phyloP scores from a whole-genome alignment of 2,113 vertebrate genomes.

The Aegotheles bennettii region DNA sequence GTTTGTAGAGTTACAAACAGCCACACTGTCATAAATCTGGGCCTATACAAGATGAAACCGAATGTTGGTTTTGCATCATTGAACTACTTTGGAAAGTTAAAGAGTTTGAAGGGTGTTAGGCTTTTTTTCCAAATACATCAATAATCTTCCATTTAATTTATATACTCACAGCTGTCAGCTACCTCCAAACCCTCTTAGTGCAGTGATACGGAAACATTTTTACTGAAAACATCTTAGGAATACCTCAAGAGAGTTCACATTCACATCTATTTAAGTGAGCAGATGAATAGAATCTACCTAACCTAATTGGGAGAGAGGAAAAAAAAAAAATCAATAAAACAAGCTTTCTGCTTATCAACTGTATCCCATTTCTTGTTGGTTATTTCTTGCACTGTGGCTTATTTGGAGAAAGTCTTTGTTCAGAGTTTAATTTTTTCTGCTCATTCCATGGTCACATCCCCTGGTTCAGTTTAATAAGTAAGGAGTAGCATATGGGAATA shows the following conservation, averaged over 20 bases:
- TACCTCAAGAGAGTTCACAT: slow-evolving; percentile 60
- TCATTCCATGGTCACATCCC: slow-evolving; percentile 5
- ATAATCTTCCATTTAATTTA: slow-evolving; percentile 65
- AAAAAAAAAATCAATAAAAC: slow-evolving; percentile 62
- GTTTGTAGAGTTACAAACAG: not conserved
- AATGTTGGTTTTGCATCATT: not conserved
- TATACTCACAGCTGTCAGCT: slow-evolving; percentile 27
- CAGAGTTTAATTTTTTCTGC: slow-evolving; percentile 34
- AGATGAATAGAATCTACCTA: slow-evolving; percentile 59
- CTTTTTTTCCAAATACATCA: slow-evolving; percentile 20
- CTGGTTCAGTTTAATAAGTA: not conserved
- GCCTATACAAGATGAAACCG: not conserved
- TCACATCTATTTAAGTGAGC: slow-evolving; percentile 56
- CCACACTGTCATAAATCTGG: not conserved
- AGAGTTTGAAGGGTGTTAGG: not conserved
- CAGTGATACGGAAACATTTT: slow-evolving; percentile 63
- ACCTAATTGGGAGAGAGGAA: slow-evolving; percentile 25
- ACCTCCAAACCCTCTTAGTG: slow-evolving; percentile 57
- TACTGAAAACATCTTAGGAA: slow-evolving; percentile 59
- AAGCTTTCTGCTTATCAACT: slow-evolving; percentile 41
- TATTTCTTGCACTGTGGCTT: slow-evolving; percentile 5
- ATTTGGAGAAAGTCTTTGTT: slow-evolving; percentile 34
- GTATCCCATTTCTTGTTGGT: slow-evolving; percentile 23
- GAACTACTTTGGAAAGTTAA: not conserved
- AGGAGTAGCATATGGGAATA: not conserved